Evolutionary conservation across 1,140 invertebrate species (phyloP).

Genomic region (Odontomachus brunneus): DNA sequence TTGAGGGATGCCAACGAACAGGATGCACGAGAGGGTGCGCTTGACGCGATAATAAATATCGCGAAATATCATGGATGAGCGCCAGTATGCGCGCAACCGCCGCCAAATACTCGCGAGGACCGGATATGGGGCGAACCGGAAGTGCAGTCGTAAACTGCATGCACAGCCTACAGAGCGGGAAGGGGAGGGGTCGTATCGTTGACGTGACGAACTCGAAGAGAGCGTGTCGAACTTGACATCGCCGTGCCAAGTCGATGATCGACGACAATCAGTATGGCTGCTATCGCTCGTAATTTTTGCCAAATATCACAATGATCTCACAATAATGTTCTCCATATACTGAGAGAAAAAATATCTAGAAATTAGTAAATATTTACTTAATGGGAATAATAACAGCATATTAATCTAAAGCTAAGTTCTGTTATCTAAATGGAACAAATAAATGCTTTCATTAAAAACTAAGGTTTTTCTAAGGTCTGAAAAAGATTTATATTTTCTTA

Average conservation of each 20-base stretch:
- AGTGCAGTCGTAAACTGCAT: constrained; percentile 67
- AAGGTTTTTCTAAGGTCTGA: no score
- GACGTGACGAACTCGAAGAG: constrained; percentile 28
- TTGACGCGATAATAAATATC: constrained; percentile 64
- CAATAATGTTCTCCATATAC: no score
- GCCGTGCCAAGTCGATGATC: constrained; percentile 8
- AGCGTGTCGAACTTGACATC: constrained; percentile 27
- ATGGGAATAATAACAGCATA: no score
- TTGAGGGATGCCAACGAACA: constrained; percentile 37
- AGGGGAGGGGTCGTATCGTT: constrained; percentile 6
- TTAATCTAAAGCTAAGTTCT: no score
- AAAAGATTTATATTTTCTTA: no score
- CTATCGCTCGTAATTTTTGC: background rate
- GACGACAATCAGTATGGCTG: constrained; percentile 1
- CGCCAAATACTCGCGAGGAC: constrained; percentile 61
- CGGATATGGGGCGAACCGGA: constrained; percentile 58
- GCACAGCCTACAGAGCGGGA: constrained; percentile 32
- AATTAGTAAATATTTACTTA: no score
- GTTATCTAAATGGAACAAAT: no score
- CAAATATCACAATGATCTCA: no score
- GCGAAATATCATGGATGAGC: constrained; percentile 53
- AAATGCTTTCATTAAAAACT: no score
- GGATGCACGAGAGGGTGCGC: constrained; percentile 25
- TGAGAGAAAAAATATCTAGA: no score
- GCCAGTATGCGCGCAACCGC: constrained; percentile 33